A percentile compares a stretch with the other conserved stretches of the same genome.
These are phyloP conservation scores for Bufo gargarizans DNA, from an alignment of 2,113 vertebrate species.

Conservation along the genomic window DNA sequence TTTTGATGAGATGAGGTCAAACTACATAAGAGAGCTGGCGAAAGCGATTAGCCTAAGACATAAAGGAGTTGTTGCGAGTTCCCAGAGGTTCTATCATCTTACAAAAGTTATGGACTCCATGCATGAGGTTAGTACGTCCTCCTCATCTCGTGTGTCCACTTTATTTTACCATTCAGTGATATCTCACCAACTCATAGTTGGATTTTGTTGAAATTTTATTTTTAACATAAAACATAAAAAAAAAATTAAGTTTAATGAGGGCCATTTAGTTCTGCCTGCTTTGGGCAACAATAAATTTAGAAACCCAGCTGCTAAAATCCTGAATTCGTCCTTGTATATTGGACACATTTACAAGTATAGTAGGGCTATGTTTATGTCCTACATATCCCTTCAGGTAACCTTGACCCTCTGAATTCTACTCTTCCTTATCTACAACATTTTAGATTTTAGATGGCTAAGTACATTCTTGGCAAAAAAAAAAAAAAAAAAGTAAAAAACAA, in stretches of 20 bases:
- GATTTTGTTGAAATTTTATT: too few relatives aligned
- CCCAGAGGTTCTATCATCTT: conserved; percentile 94
- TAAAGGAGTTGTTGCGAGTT: conserved; percentile 85
- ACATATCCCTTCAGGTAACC: background rate
- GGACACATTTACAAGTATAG: background rate
- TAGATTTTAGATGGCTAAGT: background rate
- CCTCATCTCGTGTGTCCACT: background rate
- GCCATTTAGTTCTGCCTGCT: too few relatives aligned
- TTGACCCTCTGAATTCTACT: background rate
- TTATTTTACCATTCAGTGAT: background rate
- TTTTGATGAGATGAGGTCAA: conserved; percentile 96
- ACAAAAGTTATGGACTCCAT: conserved; percentile 94
- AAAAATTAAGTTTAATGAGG: too few relatives aligned
- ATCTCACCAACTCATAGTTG: too few relatives aligned
- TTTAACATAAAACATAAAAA: too few relatives aligned
- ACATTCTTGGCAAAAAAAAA: background rate
- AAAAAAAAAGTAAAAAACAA: background rate
- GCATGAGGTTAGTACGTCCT: conserved; percentile 85
- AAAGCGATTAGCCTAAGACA: conserved; percentile 88
- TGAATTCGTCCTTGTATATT: background rate
- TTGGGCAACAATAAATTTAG: too few relatives aligned
- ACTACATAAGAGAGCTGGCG: conserved; percentile 91
- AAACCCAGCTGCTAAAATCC: background rate
- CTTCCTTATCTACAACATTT: background rate
- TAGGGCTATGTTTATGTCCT: background rate